Evolutionary conservation across 2,888 invertebrate genomes (phyloP).

Genomic region (Zaprionus lineosus): DNA sequence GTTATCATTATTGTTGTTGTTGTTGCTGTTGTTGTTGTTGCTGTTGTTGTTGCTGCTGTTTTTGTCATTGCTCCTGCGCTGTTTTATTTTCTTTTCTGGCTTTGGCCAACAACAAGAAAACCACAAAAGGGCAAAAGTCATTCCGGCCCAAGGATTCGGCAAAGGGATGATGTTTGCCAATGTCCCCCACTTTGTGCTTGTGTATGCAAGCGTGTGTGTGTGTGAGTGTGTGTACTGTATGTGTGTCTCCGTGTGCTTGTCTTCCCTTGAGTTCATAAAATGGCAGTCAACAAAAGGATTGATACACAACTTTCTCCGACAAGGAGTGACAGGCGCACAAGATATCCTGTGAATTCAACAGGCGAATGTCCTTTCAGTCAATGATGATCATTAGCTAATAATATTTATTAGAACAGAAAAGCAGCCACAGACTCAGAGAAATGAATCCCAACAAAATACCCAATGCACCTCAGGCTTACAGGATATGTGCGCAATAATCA

Average conservation of each 20-base stretch:
- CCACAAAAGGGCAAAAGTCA: conserved; percentile 78
- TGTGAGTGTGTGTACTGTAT: conserved; percentile 1
- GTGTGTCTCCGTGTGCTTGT: conserved; percentile 17
- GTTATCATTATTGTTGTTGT: conserved; percentile 29
- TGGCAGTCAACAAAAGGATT: conserved; percentile 42
- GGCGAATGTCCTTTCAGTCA: background rate
- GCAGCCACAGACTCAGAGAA: no score
- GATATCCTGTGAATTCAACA: background rate
- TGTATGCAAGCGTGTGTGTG: background rate
- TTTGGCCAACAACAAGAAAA: conserved; percentile 61
- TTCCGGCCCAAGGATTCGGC: conserved; percentile 34
- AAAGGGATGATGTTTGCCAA: conserved; percentile 22
- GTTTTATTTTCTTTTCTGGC: no score
- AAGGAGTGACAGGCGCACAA: conserved; percentile 16
- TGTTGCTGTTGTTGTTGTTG: conserved; percentile 10
- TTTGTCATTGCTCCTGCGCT: no score
- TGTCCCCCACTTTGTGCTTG: conserved; percentile 6
- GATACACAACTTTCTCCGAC: background rate
- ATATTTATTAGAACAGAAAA: no score
- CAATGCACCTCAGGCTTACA: background rate
- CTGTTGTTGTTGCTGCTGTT: conserved; percentile 41
- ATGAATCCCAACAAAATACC: no score
- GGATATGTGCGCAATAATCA: conserved; percentile 28
- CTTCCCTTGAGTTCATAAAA: conserved; percentile 68
- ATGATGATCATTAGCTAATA: no score